A percentile compares a stretch with the other conserved stretches of the same genome.
These are phyloP conservation scores for Hippoglossus stenolepis DNA, from an alignment of 2,113 vertebrate species.

Conservation along the genomic window DNA sequence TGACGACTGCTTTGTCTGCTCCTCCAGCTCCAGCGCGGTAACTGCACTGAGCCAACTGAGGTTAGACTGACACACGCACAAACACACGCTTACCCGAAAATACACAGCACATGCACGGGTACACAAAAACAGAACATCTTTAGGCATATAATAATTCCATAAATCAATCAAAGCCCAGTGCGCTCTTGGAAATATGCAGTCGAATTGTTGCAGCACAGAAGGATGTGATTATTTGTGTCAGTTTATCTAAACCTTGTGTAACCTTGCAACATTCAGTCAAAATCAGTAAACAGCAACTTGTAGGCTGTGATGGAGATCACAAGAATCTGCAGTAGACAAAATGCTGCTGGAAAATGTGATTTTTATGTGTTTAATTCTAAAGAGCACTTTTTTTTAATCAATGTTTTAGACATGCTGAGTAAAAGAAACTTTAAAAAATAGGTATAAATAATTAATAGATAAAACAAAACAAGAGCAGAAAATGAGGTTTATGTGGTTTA, in stretches of 20 bases:
- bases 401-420: not conserved
- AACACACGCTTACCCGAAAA: conserved; percentile 12
- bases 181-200: not conserved
- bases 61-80: conserved; percentile 20
- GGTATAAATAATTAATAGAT: not conserved
- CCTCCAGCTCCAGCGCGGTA: conserved; percentile 37
- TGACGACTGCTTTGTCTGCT: conserved; percentile 69
- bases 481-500: not conserved
- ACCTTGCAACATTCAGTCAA: not conserved
- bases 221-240: not conserved
- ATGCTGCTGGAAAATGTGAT: not conserved
- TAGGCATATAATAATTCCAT: not conserved
- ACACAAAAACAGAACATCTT: not conserved
- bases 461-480: not conserved
- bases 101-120: conserved; percentile 18
- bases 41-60: conserved; percentile 41
- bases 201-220: not conserved
- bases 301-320: not conserved
- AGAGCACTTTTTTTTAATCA: not conserved
- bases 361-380: not conserved
- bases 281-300: not conserved
- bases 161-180: conserved; percentile 18
- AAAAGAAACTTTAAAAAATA: not conserved
- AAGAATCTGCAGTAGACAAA: not conserved
- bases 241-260: not conserved